These are phyloP conservation scores for Tenthredo notha DNA, from an alignment of 2,888 invertebrate genomes.

Conservation along the genomic window DNA sequence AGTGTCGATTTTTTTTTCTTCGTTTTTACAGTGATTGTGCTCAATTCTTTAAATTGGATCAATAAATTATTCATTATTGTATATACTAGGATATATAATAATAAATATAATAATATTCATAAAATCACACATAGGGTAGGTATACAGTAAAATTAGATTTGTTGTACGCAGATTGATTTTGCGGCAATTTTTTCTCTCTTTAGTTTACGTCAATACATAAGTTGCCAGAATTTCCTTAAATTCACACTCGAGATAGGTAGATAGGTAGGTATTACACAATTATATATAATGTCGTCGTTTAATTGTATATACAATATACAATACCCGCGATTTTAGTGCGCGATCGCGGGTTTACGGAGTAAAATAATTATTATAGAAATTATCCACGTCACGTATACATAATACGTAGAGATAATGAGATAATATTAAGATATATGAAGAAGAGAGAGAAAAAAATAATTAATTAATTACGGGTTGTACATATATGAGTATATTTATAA, in stretches of 20 bases:
- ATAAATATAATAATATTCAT: conserved; percentile 32
- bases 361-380: conserved; percentile 27
- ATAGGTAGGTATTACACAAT: neutral
- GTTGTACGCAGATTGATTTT: conserved; percentile 58
- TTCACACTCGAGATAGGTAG: conserved; percentile 24
- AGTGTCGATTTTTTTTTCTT: neutral
- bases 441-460: neutral
- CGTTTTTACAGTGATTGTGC: conserved; percentile 39
- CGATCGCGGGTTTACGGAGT: neutral
- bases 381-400: conserved; percentile 54
- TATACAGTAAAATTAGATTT: conserved; percentile 57
- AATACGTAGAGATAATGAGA: conserved; percentile 6
- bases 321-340: neutral
- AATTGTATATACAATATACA: too few relatives aligned
- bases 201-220: neutral
- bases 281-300: neutral
- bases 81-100: conserved; percentile 1
- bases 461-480: neutral
- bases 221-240: conserved; percentile 8
- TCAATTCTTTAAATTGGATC: conserved; percentile 42
- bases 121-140: conserved; percentile 54
- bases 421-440: too few relatives aligned
- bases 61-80: conserved; percentile 30
- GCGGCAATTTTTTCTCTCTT: conserved; percentile 46
- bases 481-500: neutral